Percentiles rank a stretch among this genome's conserved stretches.
phyloP scores from a whole-genome alignment of 23 tunicate genomes.

The Trididemnum clinides region DNA sequence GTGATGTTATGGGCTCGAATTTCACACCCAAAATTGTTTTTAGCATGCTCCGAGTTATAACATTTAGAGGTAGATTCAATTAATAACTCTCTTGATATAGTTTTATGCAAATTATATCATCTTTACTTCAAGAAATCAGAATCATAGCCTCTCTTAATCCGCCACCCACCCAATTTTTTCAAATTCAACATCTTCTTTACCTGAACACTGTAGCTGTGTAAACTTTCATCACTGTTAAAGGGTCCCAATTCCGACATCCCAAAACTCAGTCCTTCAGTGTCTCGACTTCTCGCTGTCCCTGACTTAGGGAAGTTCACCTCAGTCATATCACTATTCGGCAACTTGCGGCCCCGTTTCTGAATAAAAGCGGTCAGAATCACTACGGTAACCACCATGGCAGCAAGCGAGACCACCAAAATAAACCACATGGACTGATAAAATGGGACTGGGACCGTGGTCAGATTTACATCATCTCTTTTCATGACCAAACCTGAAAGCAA shows the following conservation, averaged over 20 bases:
- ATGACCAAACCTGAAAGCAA: too few species aligned
- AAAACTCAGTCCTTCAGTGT: neutral
- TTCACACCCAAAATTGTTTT: too few species aligned
- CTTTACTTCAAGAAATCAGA: too few species aligned
- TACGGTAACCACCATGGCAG: constrained; percentile 48
- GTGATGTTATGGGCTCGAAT: too few species aligned
- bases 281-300: too few species aligned
- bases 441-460: constrained; percentile 7
- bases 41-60: too few species aligned
- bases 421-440: constrained; percentile 70
- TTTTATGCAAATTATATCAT: too few species aligned
- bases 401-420: constrained; percentile 42
- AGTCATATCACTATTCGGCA: neutral
- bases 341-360: neutral
- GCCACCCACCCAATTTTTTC: neutral
- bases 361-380: constrained; percentile 36
- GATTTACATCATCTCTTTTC: neutral
- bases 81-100: too few species aligned
- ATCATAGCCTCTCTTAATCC: too few species aligned
- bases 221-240: neutral
- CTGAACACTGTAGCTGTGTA: constrained; percentile 38
- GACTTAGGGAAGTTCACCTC: neutral
- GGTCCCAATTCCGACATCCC: neutral
- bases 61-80: too few species aligned
- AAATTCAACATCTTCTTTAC: neutral